Evolutionary conservation across 2,797 vertebrate species (phyloP).

Genomic region (Nyctibius grandis): DNA sequence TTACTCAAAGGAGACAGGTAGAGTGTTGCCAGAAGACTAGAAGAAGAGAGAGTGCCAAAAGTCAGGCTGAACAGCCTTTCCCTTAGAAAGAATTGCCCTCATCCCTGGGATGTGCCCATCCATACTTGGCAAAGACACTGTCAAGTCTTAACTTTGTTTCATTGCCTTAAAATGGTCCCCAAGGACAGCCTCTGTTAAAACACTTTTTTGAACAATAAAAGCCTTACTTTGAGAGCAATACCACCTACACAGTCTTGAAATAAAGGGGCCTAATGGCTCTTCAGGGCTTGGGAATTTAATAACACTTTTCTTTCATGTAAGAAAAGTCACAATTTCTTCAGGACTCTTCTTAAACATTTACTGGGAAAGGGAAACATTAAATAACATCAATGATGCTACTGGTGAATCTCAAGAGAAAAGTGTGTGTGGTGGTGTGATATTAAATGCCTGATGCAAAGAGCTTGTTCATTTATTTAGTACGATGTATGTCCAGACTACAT

Average conservation of each 20-base stretch:
- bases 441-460: not conserved
- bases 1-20: not conserved
- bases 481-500: not conserved
- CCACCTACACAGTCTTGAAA: not conserved
- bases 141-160: slow-evolving; percentile 2
- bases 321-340: not conserved
- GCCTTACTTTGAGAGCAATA: not conserved
- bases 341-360: not conserved
- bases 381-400: not conserved
- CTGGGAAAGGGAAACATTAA: not conserved
- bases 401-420: not conserved
- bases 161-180: not conserved
- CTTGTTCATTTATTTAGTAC: not conserved
- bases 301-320: not conserved
- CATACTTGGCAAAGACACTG: not conserved
- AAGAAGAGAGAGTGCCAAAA: not conserved
- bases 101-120: not conserved
- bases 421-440: not conserved
- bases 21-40: not conserved
- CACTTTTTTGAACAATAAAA: slow-evolving; percentile 4
- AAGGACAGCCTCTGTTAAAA: not conserved
- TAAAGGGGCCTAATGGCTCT: not conserved
- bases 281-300: not conserved
- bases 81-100: not conserved
- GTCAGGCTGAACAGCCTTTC: not conserved